Evolutionary conservation across 2,888 invertebrate genomes (phyloP).

Genomic region (Hypercompe scribonia): DNA sequence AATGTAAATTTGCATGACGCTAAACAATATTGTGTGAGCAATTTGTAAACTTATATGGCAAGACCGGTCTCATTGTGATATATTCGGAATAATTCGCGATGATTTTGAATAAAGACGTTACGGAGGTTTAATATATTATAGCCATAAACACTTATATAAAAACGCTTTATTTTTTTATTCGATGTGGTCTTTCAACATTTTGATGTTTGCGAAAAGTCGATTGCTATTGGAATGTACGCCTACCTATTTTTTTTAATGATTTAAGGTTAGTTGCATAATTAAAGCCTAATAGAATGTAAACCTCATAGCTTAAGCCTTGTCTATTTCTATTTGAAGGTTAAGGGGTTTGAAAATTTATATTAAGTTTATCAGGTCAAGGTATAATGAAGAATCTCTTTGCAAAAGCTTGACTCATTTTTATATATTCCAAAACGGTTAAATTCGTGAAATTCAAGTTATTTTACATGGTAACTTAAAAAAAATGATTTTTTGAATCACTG

Average conservation of each 20-base stretch:
- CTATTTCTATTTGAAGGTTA: background rate
- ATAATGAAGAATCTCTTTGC: background rate
- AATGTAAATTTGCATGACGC: constrained; percentile 70
- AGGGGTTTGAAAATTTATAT: background rate
- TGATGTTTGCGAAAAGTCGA: constrained; percentile 7
- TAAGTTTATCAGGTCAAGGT: background rate
- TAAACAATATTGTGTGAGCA: constrained; percentile 35
- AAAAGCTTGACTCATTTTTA: background rate
- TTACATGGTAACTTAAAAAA: background rate
- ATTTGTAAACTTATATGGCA: constrained; percentile 48
- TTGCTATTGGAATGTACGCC: background rate
- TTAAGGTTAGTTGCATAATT: background rate
- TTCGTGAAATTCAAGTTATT: background rate
- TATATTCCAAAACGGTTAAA: background rate
- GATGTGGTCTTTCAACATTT: background rate
- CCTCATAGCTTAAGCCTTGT: background rate
- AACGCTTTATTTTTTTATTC: background rate
- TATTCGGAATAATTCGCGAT: constrained; percentile 25
- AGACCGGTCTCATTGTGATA: constrained; percentile 36
- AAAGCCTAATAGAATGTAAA: background rate
- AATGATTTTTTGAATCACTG: background rate
- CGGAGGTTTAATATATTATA: constrained; percentile 5
- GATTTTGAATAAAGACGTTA: constrained; percentile 15
- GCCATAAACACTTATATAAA: constrained; percentile 11
- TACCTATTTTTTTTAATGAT: background rate